A percentile compares a stretch with the other conserved stretches of the same genome.
phyloP scores from a whole-genome alignment of 2,797 vertebrate species.

The Melanotaenia trifasciata region DNA sequence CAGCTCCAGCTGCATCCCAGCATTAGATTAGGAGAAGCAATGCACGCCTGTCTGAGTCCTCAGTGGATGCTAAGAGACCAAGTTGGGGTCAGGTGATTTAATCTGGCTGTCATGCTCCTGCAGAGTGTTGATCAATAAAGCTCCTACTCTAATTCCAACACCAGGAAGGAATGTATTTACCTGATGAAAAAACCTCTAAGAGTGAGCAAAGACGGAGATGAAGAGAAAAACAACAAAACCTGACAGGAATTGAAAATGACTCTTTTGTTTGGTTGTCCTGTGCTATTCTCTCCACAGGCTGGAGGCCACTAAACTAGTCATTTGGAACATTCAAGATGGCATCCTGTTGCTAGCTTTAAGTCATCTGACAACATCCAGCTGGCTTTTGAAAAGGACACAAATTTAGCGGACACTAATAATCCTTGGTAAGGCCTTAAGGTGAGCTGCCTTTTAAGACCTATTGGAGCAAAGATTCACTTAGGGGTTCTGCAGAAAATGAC shows the following conservation, averaged over 20 bases:
- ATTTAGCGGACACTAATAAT: slow-evolving; percentile 62
- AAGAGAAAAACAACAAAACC: slow-evolving; percentile 49
- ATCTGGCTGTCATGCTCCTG: slow-evolving; percentile 74
- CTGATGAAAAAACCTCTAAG: slow-evolving; percentile 18
- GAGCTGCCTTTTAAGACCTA: slow-evolving; percentile 58
- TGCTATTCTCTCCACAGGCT: slow-evolving; percentile 44
- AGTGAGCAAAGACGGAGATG: slow-evolving; percentile 18
- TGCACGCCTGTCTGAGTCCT: slow-evolving; percentile 35
- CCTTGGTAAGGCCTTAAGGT: slow-evolving; percentile 61
- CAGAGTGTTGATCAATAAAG: slow-evolving; percentile 73
- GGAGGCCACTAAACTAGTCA: slow-evolving; percentile 45
- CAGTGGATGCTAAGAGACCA: slow-evolving; percentile 46
- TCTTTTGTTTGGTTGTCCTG: slow-evolving; percentile 54
- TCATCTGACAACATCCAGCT: slow-evolving; percentile 69
- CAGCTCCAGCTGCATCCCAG: slow-evolving; percentile 37
- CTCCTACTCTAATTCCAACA: slow-evolving; percentile 62
- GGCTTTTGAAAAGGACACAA: slow-evolving; percentile 68
- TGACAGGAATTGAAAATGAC: slow-evolving; percentile 69
- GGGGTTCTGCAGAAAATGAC: slow-evolving; percentile 43
- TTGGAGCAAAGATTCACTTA: slow-evolving; percentile 50
- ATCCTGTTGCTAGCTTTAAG: slow-evolving; percentile 51
- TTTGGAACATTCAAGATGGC: slow-evolving; percentile 56
- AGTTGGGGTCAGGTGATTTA: slow-evolving; percentile 73
- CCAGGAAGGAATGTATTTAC: slow-evolving; percentile 62
- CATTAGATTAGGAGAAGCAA: slow-evolving; percentile 48